Conservation (phyloP, 2,797 vertebrate genomes). For the Eurystomus glaucurus region DNA sequence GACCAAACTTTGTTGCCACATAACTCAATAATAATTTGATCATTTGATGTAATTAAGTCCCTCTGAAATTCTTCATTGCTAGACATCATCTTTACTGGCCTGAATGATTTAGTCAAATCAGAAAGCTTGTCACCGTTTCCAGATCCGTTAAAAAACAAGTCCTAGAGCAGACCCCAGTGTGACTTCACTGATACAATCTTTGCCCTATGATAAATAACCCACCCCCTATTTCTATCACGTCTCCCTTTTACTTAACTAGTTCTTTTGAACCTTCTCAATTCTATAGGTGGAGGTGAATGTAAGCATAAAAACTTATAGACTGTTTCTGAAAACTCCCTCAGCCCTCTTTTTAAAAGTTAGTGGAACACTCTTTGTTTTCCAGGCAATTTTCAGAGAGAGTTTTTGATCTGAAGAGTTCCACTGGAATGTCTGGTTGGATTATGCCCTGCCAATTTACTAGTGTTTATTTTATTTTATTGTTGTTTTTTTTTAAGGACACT, state of each 20-base stretch:
- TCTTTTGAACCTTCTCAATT: neutral
- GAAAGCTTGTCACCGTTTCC: neutral
- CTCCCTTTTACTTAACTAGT: neutral
- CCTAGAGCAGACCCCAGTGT: neutral
- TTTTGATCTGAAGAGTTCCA: neutral
- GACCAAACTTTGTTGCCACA: neutral
- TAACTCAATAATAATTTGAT: neutral
- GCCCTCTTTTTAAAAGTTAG: neutral
- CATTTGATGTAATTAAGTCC: neutral
- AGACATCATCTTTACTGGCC: neutral
- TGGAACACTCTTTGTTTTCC: accelerated
- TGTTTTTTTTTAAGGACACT: neutral
- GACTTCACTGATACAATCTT: neutral
- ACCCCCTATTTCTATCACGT: neutral
- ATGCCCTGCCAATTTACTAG: neutral
- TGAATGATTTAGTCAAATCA: neutral
- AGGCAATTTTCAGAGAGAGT: neutral
- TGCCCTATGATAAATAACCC: neutral
- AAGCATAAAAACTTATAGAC: neutral
- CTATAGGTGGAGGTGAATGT: neutral
- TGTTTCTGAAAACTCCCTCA: neutral
- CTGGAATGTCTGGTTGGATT: neutral
- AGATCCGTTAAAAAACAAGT: neutral
- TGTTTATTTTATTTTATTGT: neutral
- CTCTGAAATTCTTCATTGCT: neutral